Conservation (phyloP, 2,797 vertebrate genomes). For the Gorsachius magnificus region DNA sequence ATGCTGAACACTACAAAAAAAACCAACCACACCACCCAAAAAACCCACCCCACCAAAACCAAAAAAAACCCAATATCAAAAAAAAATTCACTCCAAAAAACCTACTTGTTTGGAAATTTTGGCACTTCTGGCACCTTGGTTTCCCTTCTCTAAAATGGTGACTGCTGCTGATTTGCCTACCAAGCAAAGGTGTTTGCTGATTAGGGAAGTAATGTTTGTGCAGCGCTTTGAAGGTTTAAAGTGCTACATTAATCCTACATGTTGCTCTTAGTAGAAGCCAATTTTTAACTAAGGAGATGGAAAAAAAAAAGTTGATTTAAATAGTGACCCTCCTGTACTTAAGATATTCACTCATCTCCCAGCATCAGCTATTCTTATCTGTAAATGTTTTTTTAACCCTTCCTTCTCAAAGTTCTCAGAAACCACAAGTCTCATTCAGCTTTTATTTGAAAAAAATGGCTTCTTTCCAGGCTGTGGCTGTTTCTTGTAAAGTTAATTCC, state of each 20-base stretch:
- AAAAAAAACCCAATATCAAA: neutral
- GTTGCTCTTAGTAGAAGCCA: constrained; percentile 2
- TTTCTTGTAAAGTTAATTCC: constrained; percentile 62
- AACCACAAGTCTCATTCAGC: constrained; percentile 60
- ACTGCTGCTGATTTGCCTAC: constrained; percentile 27
- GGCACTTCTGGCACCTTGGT: neutral
- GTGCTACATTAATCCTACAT: constrained; percentile 44
- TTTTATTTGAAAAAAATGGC: constrained; percentile 61
- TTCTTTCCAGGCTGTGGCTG: constrained; percentile 51
- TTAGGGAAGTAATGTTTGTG: constrained; percentile 45
- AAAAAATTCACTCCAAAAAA: neutral
- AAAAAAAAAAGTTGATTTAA: neutral
- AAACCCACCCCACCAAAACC: no score
- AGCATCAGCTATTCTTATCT: constrained; percentile 55
- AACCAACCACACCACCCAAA: no score
- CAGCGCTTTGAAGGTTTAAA: constrained; percentile 52
- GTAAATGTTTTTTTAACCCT: constrained; percentile 67
- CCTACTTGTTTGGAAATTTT: neutral
- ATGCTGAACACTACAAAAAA: neutral
- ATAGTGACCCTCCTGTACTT: constrained; percentile 48
- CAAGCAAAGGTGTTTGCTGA: constrained; percentile 34
- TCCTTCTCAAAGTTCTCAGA: constrained; percentile 43
- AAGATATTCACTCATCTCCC: constrained; percentile 48
- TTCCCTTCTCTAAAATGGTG: constrained; percentile 17
- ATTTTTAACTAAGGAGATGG: neutral